These are phyloP conservation scores for Steinernema feltiae DNA, from an alignment of 1,140 invertebrate species.

Conservation along the genomic window DNA sequence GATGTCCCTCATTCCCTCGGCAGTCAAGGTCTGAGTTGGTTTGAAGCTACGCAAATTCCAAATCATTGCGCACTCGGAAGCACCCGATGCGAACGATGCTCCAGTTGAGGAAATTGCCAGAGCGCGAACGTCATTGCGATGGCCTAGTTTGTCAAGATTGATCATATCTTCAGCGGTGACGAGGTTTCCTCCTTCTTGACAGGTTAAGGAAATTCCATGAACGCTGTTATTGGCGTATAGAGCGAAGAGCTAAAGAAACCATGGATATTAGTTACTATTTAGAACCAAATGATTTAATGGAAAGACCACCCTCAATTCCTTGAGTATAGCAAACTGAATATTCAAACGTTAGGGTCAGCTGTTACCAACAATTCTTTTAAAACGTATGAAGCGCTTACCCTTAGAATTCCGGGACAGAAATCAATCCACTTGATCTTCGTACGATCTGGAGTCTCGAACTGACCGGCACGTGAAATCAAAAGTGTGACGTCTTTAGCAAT, in stretches of 20 bases:
- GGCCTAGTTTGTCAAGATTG: constrained; percentile 65
- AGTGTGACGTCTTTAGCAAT: constrained; percentile 49
- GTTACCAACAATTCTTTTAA: too few relatives aligned
- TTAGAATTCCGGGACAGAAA: constrained; percentile 30
- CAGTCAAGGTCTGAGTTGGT: constrained; percentile 27
- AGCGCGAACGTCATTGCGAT: constrained; percentile 78
- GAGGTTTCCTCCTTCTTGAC: constrained; percentile 48
- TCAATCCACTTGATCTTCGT: constrained; percentile 54
- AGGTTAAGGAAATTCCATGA: not conserved
- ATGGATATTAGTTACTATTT: too few relatives aligned
- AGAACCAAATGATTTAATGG: too few relatives aligned
- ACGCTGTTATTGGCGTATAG: constrained; percentile 3
- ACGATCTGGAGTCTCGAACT: constrained; percentile 24
- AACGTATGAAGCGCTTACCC: too few relatives aligned
- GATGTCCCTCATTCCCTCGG: constrained; percentile 44
- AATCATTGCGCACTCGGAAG: constrained; percentile 43
- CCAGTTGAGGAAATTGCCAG: constrained; percentile 80
- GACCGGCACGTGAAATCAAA: constrained; percentile 47
- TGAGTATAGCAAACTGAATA: too few relatives aligned
- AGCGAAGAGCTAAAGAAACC: constrained; percentile 44
- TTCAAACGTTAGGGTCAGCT: too few relatives aligned
- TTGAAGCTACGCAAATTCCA: constrained; percentile 42
- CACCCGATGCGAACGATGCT: constrained; percentile 57
- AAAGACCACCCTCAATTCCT: too few relatives aligned
- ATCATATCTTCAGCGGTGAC: constrained; percentile 63